Conservation (phyloP, 2,888 invertebrate species). For the Dicranocentrus wangi region DNA sequence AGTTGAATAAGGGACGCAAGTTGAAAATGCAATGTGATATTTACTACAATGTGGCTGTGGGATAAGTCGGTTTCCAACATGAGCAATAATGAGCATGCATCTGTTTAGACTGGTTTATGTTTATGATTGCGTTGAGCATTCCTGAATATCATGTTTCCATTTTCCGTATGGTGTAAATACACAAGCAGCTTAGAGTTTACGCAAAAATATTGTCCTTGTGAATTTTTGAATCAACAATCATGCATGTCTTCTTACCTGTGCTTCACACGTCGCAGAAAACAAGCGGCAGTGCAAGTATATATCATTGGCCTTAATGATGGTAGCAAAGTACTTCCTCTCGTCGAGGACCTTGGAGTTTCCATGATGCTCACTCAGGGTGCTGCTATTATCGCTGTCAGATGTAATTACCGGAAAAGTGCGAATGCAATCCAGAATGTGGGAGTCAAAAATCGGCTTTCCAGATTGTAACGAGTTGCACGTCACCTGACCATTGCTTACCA, state of each 20-base stretch:
- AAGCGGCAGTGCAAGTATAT: slow-evolving; percentile 66
- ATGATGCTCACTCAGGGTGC: background rate
- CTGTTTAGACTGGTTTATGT: too few relatives aligned
- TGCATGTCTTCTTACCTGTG: slow-evolving; percentile 65
- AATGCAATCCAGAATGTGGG: slow-evolving; percentile 60
- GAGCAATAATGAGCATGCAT: too few relatives aligned
- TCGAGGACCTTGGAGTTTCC: slow-evolving; percentile 29
- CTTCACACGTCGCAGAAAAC: slow-evolving; percentile 61
- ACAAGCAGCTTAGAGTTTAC: too few relatives aligned
- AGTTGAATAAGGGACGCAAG: too few relatives aligned
- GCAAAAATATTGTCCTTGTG: too few relatives aligned
- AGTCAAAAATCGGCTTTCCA: slow-evolving; percentile 59
- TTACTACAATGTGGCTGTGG: too few relatives aligned
- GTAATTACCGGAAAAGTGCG: slow-evolving; percentile 60
- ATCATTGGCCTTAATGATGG: slow-evolving; percentile 66
- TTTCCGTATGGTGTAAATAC: too few relatives aligned
- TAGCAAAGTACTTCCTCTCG: slow-evolving; percentile 61
- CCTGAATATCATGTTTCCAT: too few relatives aligned
- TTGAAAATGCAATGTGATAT: too few relatives aligned
- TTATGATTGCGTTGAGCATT: too few relatives aligned
- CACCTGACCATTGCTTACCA: slow-evolving; percentile 46
- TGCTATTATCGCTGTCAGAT: slow-evolving; percentile 29
- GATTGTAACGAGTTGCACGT: slow-evolving; percentile 54
- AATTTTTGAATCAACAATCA: too few relatives aligned
- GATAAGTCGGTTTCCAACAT: too few relatives aligned